Percentiles rank a stretch among this genome's conserved stretches.
These are phyloP conservation scores for Numenius phaeopus DNA, from an alignment of 2,797 vertebrate species.

Conservation along the genomic window DNA sequence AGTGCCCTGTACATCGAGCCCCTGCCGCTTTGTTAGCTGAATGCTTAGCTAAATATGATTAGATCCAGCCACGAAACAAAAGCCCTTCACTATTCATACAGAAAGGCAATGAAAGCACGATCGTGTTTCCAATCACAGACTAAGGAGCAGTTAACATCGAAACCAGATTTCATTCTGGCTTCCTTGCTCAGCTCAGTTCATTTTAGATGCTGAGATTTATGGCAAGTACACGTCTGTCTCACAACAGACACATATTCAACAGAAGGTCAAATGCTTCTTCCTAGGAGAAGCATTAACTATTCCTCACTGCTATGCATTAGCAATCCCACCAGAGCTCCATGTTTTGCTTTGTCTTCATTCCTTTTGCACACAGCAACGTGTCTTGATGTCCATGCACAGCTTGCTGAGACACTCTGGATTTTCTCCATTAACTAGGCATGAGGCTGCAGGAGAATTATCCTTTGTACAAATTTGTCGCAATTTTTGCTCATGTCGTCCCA, in stretches of 20 bases:
- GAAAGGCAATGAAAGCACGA: background rate
- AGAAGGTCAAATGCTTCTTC: background rate
- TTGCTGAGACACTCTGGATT: background rate
- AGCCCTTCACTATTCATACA: background rate
- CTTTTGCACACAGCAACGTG: background rate
- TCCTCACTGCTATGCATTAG: background rate
- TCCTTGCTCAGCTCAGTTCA: background rate
- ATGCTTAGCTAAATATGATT: background rate
- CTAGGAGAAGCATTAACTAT: background rate
- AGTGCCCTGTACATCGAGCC: background rate
- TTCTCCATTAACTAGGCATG: background rate
- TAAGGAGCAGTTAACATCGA: background rate
- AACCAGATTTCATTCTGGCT: background rate
- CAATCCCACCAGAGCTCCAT: background rate
- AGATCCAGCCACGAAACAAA: background rate
- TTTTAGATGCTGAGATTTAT: background rate
- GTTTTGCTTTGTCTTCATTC: background rate
- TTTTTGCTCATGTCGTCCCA: background rate
- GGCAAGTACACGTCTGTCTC: background rate
- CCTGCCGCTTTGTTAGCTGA: background rate
- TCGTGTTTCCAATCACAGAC: slow-evolving; percentile 10
- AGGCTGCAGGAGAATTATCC: background rate
- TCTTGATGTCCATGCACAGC: background rate
- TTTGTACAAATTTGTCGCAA: background rate
- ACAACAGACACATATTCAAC: rapidly evolving